Evolutionary conservation across 2,797 vertebrate species (phyloP).

Genomic region (Rhynchotus rufescens): DNA sequence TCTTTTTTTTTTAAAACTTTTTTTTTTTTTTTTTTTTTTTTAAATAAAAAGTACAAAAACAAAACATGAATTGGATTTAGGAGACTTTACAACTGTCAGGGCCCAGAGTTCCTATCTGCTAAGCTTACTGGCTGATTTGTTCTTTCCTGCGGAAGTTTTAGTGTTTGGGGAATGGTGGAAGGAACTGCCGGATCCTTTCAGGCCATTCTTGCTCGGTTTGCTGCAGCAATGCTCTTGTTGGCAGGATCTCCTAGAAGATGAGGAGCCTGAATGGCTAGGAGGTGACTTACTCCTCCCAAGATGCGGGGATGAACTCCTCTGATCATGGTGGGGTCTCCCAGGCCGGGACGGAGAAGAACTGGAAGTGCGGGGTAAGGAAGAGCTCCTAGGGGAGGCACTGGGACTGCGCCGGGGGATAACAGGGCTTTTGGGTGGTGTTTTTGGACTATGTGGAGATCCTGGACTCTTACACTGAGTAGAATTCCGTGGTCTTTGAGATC

Average conservation of each 20-base stretch:
- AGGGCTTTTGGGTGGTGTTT: slow-evolving; percentile 90
- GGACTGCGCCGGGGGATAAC: slow-evolving; percentile 92
- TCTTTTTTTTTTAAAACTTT: slow-evolving; percentile 53
- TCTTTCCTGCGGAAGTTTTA: slow-evolving; percentile 89
- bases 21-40: slow-evolving; percentile 43
- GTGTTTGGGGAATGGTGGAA: slow-evolving; percentile 84
- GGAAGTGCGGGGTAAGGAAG: slow-evolving; percentile 94
- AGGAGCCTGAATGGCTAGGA: slow-evolving; percentile 94
- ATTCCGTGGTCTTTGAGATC: slow-evolving; percentile 85
- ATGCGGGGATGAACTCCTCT: slow-evolving; percentile 85
- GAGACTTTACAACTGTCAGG: slow-evolving; percentile 70
- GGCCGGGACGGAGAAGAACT: slow-evolving; percentile 95
- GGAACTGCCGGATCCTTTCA: slow-evolving; percentile 80
- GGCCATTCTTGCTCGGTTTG: slow-evolving; percentile 86
- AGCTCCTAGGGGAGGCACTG: slow-evolving; percentile 94
- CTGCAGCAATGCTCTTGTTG: slow-evolving; percentile 91
- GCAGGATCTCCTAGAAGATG: slow-evolving; percentile 91
- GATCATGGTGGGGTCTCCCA: slow-evolving; percentile 88
- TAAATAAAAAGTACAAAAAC: slow-evolving; percentile 81
- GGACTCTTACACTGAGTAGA: slow-evolving; percentile 86
- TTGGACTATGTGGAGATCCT: slow-evolving; percentile 85
- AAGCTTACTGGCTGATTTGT: slow-evolving; percentile 93
- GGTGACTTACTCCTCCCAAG: slow-evolving; percentile 94
- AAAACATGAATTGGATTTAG: slow-evolving; percentile 81
- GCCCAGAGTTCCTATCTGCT: slow-evolving; percentile 90